A percentile compares a stretch with the other conserved stretches of the same genome.
Conservation (phyloP, 1,140 invertebrate genomes). For the Drosophila mojavensis region DNA sequence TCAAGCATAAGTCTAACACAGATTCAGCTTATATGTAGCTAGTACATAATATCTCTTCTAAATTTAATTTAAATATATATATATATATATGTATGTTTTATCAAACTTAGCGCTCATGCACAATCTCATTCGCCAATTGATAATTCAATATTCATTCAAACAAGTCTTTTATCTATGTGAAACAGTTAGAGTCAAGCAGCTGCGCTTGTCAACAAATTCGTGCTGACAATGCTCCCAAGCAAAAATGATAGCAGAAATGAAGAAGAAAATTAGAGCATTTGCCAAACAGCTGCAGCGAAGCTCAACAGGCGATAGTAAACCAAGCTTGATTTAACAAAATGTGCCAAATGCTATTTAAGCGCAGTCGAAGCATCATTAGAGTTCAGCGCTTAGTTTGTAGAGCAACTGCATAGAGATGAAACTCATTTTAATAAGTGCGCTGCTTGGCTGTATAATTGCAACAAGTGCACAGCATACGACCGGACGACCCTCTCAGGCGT, state of each 20-base stretch:
- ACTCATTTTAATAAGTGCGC: not conserved
- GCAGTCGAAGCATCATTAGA: slow-evolving; percentile 26
- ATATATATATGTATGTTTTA: no score
- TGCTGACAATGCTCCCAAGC: slow-evolving; percentile 1
- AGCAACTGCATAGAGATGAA: slow-evolving; percentile 26
- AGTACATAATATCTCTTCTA: no score
- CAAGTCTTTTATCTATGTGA: not conserved
- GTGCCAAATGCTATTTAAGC: slow-evolving; percentile 42
- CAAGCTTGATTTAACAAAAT: slow-evolving; percentile 13
- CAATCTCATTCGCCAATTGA: no score
- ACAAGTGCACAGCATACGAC: not conserved
- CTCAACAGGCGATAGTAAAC: slow-evolving; percentile 1
- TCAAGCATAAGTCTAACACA: no score
- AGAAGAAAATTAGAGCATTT: slow-evolving; percentile 35
- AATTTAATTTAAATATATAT: no score
- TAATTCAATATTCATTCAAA: no score
- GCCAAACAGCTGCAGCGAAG: slow-evolving; percentile 1
- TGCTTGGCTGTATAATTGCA: not conserved
- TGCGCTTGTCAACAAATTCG: slow-evolving; percentile 29
- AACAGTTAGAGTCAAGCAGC: not conserved
- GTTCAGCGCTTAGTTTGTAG: not conserved
- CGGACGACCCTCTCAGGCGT: not conserved
- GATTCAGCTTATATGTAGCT: no score
- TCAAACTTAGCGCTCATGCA: no score
- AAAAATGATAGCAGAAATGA: not conserved